Percentiles rank a stretch among this genome's conserved stretches.
Evolutionary conservation across 92 coral and sea anemone genomes (phyloP).

Genomic region (Epizoanthus illoricatus): DNA sequence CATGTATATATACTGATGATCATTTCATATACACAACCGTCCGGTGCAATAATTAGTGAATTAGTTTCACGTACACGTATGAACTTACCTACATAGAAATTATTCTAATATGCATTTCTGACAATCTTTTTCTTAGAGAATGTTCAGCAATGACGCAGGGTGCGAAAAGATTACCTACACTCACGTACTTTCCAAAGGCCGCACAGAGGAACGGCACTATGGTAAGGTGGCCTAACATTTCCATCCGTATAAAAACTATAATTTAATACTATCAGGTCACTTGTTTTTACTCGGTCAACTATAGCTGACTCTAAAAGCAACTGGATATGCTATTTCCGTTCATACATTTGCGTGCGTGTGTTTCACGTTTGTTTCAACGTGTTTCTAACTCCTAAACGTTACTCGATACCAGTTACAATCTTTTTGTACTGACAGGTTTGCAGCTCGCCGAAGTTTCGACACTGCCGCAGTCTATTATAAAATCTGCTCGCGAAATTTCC

Average conservation of each 20-base stretch:
- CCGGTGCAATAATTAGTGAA: not conserved
- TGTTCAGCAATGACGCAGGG: conserved; percentile 84
- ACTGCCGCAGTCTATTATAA: conserved; percentile 72
- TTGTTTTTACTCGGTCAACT: too few species aligned
- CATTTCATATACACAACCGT: not conserved
- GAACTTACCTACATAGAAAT: too few species aligned
- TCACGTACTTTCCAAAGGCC: conserved; percentile 85
- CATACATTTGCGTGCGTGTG: too few species aligned
- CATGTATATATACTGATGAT: not conserved
- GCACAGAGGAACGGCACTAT: conserved; percentile 87
- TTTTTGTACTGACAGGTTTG: conserved; percentile 52
- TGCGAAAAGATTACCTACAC: conserved; percentile 87
- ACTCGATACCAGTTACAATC: not conserved
- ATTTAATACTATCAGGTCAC: too few species aligned
- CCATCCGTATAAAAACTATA: too few species aligned
- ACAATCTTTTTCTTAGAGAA: conserved; percentile 48
- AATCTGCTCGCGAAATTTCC: conserved; percentile 77
- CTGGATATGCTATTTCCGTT: too few species aligned
- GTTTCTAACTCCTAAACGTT: too few species aligned
- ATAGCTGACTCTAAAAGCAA: too few species aligned
- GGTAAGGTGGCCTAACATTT: conserved; percentile 46
- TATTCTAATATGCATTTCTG: not conserved
- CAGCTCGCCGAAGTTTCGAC: conserved; percentile 94
- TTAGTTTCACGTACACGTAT: not conserved
- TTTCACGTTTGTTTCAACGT: not conserved